These are phyloP conservation scores for Alligator sinensis DNA, from an alignment of 2,113 vertebrate genomes.

Conservation along the genomic window DNA sequence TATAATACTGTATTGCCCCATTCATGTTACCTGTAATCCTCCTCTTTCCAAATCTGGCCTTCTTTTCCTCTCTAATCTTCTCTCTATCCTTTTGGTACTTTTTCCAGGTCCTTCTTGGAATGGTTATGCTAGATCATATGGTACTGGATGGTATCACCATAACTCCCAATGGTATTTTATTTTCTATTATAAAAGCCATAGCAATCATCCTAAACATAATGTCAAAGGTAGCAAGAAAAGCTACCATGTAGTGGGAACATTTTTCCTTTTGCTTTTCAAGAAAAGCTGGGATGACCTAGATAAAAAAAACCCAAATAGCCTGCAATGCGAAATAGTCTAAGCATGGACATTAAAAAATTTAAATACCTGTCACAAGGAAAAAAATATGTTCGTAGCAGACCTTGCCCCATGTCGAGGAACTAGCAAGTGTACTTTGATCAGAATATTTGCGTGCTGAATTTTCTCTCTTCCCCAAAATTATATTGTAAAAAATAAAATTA, in stretches of 20 bases:
- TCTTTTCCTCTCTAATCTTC: not conserved
- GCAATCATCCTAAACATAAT: not conserved
- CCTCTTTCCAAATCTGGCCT: not conserved
- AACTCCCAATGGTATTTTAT: not conserved
- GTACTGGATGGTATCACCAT: not conserved
- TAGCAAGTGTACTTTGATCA: not conserved
- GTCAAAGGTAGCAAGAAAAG: not conserved
- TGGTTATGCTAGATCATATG: not conserved
- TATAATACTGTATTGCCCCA: not conserved
- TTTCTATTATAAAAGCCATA: not conserved
- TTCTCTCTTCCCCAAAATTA: not conserved
- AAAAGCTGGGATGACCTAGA: not conserved
- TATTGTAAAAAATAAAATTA: not conserved
- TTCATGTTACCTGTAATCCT: not conserved
- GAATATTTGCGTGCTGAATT: not conserved
- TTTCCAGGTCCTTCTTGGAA: not conserved
- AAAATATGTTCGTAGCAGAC: not conserved
- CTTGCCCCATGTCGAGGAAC: rapidly evolving
- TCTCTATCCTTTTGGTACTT: not conserved
- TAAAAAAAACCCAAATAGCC: not conserved
- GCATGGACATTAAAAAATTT: rapidly evolving
- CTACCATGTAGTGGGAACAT: not conserved
- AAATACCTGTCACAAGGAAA: not conserved
- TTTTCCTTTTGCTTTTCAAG: not conserved
- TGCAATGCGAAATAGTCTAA: not conserved